Evolutionary conservation across 2,113 vertebrate genomes (phyloP).

Genomic region (Pluvialis apricaria): DNA sequence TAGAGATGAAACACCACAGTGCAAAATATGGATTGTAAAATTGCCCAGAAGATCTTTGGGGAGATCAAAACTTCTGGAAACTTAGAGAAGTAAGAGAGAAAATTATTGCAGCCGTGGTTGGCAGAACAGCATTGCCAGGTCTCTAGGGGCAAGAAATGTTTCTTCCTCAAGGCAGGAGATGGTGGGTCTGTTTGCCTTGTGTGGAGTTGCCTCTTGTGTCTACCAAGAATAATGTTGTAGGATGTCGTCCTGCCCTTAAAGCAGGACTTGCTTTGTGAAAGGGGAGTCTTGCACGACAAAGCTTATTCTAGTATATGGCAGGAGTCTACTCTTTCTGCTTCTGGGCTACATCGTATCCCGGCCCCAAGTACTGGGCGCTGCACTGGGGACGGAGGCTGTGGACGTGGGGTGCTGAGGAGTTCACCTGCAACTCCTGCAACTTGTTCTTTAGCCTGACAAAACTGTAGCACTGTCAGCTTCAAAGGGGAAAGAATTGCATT

Average conservation of each 20-base stretch:
- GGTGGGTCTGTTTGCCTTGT: neutral
- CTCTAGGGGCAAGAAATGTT: neutral
- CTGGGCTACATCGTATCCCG: accelerated
- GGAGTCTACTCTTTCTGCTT: neutral
- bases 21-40: neutral
- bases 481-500: neutral
- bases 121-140: neutral
- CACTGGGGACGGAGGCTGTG: accelerated
- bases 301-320: too few relatives aligned
- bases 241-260: neutral
- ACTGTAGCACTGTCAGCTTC: neutral
- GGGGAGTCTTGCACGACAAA: neutral
- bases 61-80: neutral
- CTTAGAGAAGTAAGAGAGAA: neutral
- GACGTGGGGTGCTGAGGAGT: too few relatives aligned
- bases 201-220: neutral
- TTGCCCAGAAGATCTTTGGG: neutral
- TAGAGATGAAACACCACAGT: neutral
- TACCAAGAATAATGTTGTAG: neutral
- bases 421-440: neutral
- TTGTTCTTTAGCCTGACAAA: neutral
- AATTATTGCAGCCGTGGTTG: neutral
- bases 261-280: too few relatives aligned
- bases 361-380: neutral
- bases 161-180: neutral